Evolutionary conservation across 2,888 invertebrate genomes (phyloP).

Genomic region (Sympetrum striolatum): DNA sequence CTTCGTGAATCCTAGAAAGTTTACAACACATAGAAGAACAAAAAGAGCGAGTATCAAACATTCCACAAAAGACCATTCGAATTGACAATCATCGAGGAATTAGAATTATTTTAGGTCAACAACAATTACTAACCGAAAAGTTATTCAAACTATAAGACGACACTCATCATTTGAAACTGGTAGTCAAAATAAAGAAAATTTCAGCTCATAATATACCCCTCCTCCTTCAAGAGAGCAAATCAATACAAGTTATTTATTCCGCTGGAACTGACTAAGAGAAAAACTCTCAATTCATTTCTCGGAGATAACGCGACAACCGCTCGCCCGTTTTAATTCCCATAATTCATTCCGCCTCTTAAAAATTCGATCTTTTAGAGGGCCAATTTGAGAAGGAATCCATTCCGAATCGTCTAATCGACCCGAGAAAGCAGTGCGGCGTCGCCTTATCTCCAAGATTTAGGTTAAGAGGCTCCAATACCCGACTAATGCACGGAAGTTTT

Average conservation of each 20-base stretch:
- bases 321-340: not conserved
- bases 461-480: not conserved
- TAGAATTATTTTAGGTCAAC: too few relatives aligned
- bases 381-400: not conserved
- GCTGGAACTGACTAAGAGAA: not conserved
- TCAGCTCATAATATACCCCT: too few relatives aligned
- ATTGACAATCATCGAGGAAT: too few relatives aligned
- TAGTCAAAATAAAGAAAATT: too few relatives aligned
- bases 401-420: not conserved
- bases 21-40: too few relatives aligned
- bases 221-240: not conserved
- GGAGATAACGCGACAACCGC: not conserved
- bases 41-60: too few relatives aligned
- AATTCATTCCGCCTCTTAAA: not conserved
- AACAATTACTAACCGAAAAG: too few relatives aligned
- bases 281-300: not conserved
- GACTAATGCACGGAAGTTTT: slow-evolving; percentile 1
- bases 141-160: too few relatives aligned
- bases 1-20: too few relatives aligned
- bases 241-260: not conserved
- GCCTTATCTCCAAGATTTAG: slow-evolving; percentile 1
- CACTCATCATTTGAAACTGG: too few relatives aligned
- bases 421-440: not conserved
- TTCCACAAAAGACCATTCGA: too few relatives aligned
- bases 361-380: not conserved